phyloP scores from a whole-genome alignment of 2,113 vertebrate genomes.

The Pseudorasbora parva region DNA sequence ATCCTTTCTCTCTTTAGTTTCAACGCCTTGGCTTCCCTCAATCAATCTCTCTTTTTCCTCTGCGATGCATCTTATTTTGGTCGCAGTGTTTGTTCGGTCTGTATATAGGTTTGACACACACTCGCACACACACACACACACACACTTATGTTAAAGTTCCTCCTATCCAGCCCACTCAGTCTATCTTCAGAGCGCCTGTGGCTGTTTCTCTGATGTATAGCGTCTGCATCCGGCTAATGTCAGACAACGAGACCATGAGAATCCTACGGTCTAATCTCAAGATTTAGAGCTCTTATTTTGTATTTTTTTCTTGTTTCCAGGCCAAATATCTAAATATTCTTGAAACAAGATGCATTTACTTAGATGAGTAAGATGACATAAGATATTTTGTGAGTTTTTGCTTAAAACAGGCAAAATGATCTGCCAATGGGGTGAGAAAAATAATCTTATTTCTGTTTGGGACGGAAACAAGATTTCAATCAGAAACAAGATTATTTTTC shows the following conservation, averaged over 20 bases:
- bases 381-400: no score
- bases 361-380: no score
- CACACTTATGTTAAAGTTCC: slow-evolving; percentile 43
- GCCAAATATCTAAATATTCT: no score
- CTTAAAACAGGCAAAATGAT: no score
- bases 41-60: slow-evolving; percentile 20
- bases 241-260: neutral
- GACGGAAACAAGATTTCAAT: no score
- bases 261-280: neutral
- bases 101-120: slow-evolving; percentile 8
- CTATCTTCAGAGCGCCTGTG: slow-evolving; percentile 28
- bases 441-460: no score
- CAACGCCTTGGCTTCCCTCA: slow-evolving; percentile 23
- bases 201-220: slow-evolving; percentile 26
- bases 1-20: slow-evolving; percentile 10
- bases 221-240: slow-evolving; percentile 8
- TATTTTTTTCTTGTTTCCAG: no score
- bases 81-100: slow-evolving; percentile 28
- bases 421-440: no score
- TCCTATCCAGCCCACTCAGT: slow-evolving; percentile 45
- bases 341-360: no score
- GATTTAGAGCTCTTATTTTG: no score
- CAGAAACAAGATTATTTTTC: no score
- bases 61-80: slow-evolving; percentile 30
- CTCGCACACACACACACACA: slow-evolving; percentile 20